Percentiles rank a stretch among this genome's conserved stretches.
phyloP scores from a whole-genome alignment of 2,113 vertebrate genomes.

The Chroicocephalus ridibundus region DNA sequence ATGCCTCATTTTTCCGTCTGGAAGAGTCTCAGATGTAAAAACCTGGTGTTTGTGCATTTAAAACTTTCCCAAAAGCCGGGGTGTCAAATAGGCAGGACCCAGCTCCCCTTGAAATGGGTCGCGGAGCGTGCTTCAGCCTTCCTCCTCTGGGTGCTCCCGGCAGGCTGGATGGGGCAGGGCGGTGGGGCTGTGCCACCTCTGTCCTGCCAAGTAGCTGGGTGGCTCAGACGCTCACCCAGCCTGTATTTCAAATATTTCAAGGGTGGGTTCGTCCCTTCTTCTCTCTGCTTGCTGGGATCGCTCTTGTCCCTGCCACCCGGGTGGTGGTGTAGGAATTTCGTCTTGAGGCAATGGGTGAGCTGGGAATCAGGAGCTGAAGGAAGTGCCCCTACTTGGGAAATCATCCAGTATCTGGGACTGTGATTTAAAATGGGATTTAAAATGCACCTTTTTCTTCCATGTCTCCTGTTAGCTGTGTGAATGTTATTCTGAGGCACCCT shows the following conservation, averaged over 20 bases:
- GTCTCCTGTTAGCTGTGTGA: background rate
- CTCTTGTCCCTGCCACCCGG: background rate
- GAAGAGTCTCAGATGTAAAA: background rate
- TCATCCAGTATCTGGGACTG: background rate
- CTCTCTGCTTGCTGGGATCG: background rate
- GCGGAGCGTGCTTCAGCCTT: fast-evolving
- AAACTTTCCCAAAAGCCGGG: background rate
- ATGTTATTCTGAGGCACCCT: background rate
- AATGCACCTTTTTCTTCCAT: background rate
- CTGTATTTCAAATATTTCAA: background rate
- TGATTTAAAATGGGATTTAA: background rate
- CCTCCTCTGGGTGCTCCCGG: fast-evolving
- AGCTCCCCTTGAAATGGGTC: background rate
- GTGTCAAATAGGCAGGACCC: background rate
- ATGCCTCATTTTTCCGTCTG: background rate
- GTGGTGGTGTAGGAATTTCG: background rate
- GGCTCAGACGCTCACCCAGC: fast-evolving
- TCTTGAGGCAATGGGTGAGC: background rate
- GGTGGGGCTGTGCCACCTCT: background rate
- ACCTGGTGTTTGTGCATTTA: background rate
- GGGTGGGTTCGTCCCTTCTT: background rate
- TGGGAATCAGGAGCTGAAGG: background rate
- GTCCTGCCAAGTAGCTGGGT: fast-evolving
- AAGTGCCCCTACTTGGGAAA: fast-evolving
- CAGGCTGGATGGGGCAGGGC: background rate